Percentiles rank a stretch among this genome's conserved stretches.
Evolutionary conservation across 2,888 invertebrate genomes (phyloP).

Genomic region (Malthinus seriepunctatus): DNA sequence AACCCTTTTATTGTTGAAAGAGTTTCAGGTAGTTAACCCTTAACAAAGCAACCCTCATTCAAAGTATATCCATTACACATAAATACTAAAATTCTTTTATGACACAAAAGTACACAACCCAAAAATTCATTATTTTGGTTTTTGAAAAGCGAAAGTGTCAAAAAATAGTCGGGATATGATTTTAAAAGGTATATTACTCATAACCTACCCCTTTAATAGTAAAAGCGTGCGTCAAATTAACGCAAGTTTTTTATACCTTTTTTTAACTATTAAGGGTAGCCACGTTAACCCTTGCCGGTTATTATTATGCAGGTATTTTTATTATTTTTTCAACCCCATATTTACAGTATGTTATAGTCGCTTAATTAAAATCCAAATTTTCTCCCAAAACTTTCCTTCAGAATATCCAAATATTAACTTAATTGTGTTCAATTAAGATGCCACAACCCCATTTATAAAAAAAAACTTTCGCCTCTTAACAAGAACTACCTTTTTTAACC

Average conservation of each 20-base stretch:
- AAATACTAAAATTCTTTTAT: conserved; percentile 24
- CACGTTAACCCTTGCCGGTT: neutral
- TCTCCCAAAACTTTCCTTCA: no score
- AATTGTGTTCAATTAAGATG: conserved; percentile 37
- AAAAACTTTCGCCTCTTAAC: conserved; percentile 29
- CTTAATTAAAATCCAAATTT: conserved; percentile 3
- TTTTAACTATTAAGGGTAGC: conserved; percentile 6
- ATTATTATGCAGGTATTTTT: neutral
- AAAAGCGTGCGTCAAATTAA: conserved; percentile 22
- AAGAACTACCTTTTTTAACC: conserved; percentile 40
- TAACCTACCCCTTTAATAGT: conserved; percentile 26
- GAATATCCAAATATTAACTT: neutral
- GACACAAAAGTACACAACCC: neutral
- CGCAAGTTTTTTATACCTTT: conserved; percentile 17
- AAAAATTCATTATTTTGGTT: conserved; percentile 3
- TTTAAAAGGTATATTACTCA: conserved; percentile 21
- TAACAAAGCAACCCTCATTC: conserved; percentile 23
- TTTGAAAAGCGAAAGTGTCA: conserved; percentile 2
- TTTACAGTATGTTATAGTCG: neutral
- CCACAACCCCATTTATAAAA: conserved; percentile 15
- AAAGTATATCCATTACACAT: conserved; percentile 21
- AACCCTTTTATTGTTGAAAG: conserved; percentile 26
- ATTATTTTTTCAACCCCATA: neutral
- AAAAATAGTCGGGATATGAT: conserved; percentile 13
- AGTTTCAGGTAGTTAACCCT: conserved; percentile 33